Percentiles rank a stretch among this genome's conserved stretches.
These are phyloP conservation scores for Ictalurus furcatus DNA, from an alignment of 2,113 vertebrate genomes.

Conservation along the genomic window DNA sequence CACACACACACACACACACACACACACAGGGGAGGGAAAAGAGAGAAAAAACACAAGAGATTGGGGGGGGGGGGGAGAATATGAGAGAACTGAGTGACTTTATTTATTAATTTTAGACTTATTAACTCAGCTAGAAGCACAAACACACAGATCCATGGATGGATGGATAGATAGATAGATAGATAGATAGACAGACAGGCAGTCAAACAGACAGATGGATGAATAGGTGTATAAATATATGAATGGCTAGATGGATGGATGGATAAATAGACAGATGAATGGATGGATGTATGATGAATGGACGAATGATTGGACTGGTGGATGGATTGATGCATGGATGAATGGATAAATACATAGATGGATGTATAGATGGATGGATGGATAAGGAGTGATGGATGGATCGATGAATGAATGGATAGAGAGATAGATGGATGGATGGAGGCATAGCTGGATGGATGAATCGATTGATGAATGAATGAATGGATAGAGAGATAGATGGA, in stretches of 20 bases:
- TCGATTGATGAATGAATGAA: background rate
- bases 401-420: background rate
- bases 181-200: background rate
- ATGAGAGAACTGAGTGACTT: background rate
- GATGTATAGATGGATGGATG: background rate
- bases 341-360: background rate
- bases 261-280: background rate
- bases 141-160: background rate
- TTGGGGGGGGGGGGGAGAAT: background rate
- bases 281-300: background rate
- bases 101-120: background rate
- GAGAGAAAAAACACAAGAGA: background rate
- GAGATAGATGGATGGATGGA: background rate
- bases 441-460: background rate
- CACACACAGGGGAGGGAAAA: background rate
- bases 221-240: background rate
- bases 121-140: background rate
- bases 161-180: background rate
- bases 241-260: background rate
- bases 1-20: conserved; percentile 9
- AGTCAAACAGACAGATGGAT: too few species aligned
- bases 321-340: background rate
- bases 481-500: too few species aligned
- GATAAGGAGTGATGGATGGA: background rate
- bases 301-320: background rate